Percentiles rank a stretch among this genome's conserved stretches.
Conservation (phyloP, 2,888 invertebrate genomes). For the Opisthograptis luteolata region DNA sequence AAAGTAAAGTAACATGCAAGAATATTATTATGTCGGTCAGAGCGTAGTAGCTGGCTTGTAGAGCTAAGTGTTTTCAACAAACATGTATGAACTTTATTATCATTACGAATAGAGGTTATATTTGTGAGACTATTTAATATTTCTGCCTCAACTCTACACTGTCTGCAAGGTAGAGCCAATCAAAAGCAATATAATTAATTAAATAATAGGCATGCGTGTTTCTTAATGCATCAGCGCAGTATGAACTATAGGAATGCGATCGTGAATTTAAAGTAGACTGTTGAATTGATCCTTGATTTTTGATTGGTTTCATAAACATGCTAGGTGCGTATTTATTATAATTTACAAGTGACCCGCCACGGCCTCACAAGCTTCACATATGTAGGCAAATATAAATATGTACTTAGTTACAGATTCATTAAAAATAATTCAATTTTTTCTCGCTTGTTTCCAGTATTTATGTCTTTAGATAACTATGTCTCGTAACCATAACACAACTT, state of each 20-base stretch:
- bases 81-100: neutral
- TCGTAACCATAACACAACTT: too few species aligned
- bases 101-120: neutral
- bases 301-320: neutral
- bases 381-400: too few species aligned
- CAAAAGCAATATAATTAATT: slow-evolving; percentile 3
- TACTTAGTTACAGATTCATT: too few species aligned
- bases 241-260: neutral
- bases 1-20: slow-evolving; percentile 25
- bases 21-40: slow-evolving; percentile 21
- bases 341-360: too few species aligned
- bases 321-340: too few species aligned
- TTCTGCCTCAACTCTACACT: neutral
- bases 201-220: neutral
- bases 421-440: too few species aligned
- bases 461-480: too few species aligned
- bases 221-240: neutral
- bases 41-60: neutral
- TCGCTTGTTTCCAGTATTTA: too few species aligned
- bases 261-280: neutral
- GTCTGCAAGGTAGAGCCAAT: slow-evolving; percentile 9
- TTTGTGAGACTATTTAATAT: neutral
- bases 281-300: neutral
- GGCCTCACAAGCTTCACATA: too few species aligned
- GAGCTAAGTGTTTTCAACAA: neutral